phyloP scores from a whole-genome alignment of 1,140 invertebrate genomes.

The Charaxes varanes region DNA sequence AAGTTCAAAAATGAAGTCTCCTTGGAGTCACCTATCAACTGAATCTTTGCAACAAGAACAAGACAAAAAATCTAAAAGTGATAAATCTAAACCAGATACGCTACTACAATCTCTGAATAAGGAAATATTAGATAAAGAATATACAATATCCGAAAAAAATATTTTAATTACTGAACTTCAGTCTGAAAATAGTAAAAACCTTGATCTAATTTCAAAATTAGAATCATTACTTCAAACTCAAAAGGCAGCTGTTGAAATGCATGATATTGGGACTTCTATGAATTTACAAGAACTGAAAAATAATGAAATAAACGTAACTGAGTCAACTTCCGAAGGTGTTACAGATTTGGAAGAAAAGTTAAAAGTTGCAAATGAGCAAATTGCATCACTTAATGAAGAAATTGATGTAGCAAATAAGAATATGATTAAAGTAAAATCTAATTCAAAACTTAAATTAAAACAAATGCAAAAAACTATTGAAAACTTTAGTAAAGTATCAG shows the following conservation, averaged over 20 bases:
- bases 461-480: slow-evolving; percentile 88
- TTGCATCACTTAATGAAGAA: slow-evolving; percentile 78
- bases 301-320: slow-evolving; percentile 8
- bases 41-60: slow-evolving; percentile 46
- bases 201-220: slow-evolving; percentile 35
- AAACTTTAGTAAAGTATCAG: slow-evolving; percentile 82
- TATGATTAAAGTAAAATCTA: slow-evolving; percentile 89
- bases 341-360: slow-evolving; percentile 47
- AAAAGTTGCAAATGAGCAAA: slow-evolving; percentile 60
- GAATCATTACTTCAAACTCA: slow-evolving; percentile 18
- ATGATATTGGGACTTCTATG: slow-evolving; percentile 33
- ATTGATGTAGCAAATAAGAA: slow-evolving; percentile 85
- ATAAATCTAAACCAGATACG: slow-evolving; percentile 47
- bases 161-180: slow-evolving; percentile 39
- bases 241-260: slow-evolving; percentile 19
- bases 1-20: slow-evolving; percentile 51
- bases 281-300: slow-evolving; percentile 35
- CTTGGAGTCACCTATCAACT: slow-evolving; percentile 56
- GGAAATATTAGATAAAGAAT: slow-evolving; percentile 69
- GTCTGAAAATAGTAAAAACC: slow-evolving; percentile 28
- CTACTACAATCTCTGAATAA: slow-evolving; percentile 66
- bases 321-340: slow-evolving; percentile 18
- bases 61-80: slow-evolving; percentile 52
- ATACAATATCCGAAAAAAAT: slow-evolving; percentile 56
- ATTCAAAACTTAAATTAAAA: slow-evolving; percentile 87